A percentile compares a stretch with the other conserved stretches of the same genome.
These are phyloP conservation scores for Chrysolina oricalcia DNA, from an alignment of 2,888 invertebrate species.

Conservation along the genomic window DNA sequence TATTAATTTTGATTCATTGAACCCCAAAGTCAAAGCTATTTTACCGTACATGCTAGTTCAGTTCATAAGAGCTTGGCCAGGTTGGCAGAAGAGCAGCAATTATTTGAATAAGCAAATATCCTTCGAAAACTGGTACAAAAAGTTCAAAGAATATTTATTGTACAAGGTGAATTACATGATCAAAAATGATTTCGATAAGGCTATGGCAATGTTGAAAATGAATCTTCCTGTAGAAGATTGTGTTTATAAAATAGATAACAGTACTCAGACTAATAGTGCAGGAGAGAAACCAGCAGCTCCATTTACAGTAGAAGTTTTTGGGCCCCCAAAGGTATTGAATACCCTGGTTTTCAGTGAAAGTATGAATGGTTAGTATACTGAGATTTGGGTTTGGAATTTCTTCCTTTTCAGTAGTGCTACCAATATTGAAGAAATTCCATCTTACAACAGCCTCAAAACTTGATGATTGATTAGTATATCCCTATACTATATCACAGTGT, in stretches of 20 bases:
- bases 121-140: constrained; percentile 46
- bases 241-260: constrained; percentile 41
- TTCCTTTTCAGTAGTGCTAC: too few species aligned
- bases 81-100: constrained; percentile 43
- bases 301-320: constrained; percentile 41
- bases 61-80: constrained; percentile 50
- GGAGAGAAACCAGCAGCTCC: constrained; percentile 43
- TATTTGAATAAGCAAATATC: constrained; percentile 45
- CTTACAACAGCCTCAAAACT: too few species aligned
- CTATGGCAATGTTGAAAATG: constrained; percentile 30
- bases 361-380: constrained; percentile 35
- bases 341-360: constrained; percentile 48
- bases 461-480: too few species aligned
- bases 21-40: constrained; percentile 40
- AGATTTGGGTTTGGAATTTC: not conserved
- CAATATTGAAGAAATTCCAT: too few species aligned
- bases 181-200: constrained; percentile 48
- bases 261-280: constrained; percentile 40
- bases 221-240: constrained; percentile 33
- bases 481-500: not conserved
- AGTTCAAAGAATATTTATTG: constrained; percentile 49
- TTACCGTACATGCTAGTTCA: constrained; percentile 47
- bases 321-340: constrained; percentile 47
- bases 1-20: constrained; percentile 41
- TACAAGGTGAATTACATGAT: constrained; percentile 48